Conservation (phyloP, 2,888 invertebrate genomes). For the Drosophila mettleri region DNA sequence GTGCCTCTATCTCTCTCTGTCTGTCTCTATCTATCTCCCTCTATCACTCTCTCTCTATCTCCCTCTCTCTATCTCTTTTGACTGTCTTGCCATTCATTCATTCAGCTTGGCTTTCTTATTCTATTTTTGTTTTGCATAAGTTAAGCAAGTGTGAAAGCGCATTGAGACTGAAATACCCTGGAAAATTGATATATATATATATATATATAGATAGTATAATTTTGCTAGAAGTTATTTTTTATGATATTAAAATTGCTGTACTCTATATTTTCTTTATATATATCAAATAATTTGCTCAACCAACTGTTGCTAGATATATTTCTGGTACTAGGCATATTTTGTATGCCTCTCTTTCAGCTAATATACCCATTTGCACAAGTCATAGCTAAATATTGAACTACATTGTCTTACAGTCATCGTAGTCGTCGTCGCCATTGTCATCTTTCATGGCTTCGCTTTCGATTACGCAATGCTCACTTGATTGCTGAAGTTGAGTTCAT, state of each 20-base stretch:
- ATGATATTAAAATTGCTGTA: too few relatives aligned
- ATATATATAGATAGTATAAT: too few relatives aligned
- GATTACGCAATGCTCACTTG: conserved; percentile 65
- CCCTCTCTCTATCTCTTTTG: not conserved
- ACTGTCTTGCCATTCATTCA: conserved; percentile 11
- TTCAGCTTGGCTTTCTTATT: conserved; percentile 5
- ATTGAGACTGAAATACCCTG: conserved; percentile 12
- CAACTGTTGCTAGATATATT: not conserved
- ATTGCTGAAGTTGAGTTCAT: conserved; percentile 57
- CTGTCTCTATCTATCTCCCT: too few relatives aligned
- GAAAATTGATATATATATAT: too few relatives aligned
- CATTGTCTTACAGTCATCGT: conserved; percentile 21
- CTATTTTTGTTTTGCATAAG: conserved; percentile 2
- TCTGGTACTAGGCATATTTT: not conserved
- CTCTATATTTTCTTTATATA: too few relatives aligned
- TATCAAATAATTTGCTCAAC: not conserved
- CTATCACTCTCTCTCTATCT: not conserved
- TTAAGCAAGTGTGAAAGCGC: not conserved
- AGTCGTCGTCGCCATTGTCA: conserved; percentile 23
- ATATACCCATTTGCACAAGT: conserved; percentile 10
- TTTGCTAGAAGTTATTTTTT: too few relatives aligned
- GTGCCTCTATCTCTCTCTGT: not conserved
- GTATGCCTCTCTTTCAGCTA: not conserved
- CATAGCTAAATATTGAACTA: conserved; percentile 8
- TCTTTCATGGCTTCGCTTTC: conserved; percentile 57